Base-by-base conservation (phyloP, 2,113 vertebrate species). In the Pogonocichla stellata region DNA sequence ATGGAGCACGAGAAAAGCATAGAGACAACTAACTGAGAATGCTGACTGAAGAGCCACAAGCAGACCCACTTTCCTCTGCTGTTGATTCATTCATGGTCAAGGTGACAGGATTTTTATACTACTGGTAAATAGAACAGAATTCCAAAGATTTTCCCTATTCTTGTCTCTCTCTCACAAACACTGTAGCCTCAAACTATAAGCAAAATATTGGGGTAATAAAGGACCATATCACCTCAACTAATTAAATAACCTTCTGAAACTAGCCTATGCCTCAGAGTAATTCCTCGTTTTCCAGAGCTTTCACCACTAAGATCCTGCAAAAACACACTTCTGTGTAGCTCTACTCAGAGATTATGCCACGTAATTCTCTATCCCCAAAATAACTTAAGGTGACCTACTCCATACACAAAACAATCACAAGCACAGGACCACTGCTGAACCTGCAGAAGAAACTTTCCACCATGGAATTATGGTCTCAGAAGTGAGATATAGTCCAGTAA, bases 131-230 rank as follows among this genome's bases (percentile, higher is more conserved):
- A 91, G 43, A 57, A 88, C 9, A 88, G 33, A 73, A 88, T 42
- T 66, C 23, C 12, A 24, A 70, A 54, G 9, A 80, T 6, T 25
- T 90, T 62, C 45, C 51, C 19, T 31, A 28, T 48, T 80, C 29
- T n/a, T 60, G 10, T 77, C 28, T 66, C 24, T 67, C 34, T 80
- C 50, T 56, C 23, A 70, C 5, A 12, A 86, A 61, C 23, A 31
- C 34, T 42, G 34, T 0, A 42, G 47, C 42, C 72, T 47, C 0
- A 0, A 91, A 80, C 47, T 28, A 2, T 0, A 3, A 71, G 36
- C 34, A 75, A 72, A 80, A 38, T 12, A 65, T 24, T 31, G 24
- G 2, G 53, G 25, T 45, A 86, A 86, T 31, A 45, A 65, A 86
- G 18, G 7, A 54, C 10, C n/a, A 6, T 16, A n/a, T 2, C 8